Evolutionary conservation across 2,888 invertebrate genomes (phyloP).

Genomic region (Sipha maydis): DNA sequence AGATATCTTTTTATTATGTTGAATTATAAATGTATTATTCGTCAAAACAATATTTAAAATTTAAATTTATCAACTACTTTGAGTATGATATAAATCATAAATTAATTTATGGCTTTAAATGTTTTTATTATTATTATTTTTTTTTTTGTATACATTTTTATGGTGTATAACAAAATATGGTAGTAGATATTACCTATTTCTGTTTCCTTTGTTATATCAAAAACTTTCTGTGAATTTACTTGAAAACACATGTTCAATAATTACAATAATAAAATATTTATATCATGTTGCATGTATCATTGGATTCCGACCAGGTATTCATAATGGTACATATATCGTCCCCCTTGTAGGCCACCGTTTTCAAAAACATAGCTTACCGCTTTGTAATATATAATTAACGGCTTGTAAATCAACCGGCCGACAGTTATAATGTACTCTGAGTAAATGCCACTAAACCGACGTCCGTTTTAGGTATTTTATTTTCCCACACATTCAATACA

Average conservation of each 20-base stretch:
- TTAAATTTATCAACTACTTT: background rate
- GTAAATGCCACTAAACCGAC: slow-evolving; percentile 33
- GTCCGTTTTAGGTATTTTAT: slow-evolving; percentile 20
- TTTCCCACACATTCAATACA: slow-evolving; percentile 16
- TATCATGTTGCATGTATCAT: background rate
- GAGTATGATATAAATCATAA: background rate
- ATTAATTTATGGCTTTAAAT: background rate
- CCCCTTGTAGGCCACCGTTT: slow-evolving; percentile 36
- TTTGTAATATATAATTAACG: slow-evolving; percentile 43
- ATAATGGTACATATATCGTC: slow-evolving; percentile 18
- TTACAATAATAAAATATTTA: slow-evolving; percentile 14
- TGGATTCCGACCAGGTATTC: slow-evolving; percentile 32
- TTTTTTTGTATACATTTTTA: too few species aligned
- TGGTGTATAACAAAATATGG: background rate
- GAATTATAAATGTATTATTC: too few species aligned
- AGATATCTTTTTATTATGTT: background rate
- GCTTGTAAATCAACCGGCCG: slow-evolving; percentile 54
- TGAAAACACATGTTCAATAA: slow-evolving; percentile 46
- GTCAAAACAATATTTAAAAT: background rate
- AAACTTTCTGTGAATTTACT: slow-evolving; percentile 4
- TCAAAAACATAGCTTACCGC: slow-evolving; percentile 18
- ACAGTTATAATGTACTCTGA: slow-evolving; percentile 30
- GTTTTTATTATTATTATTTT: background rate
- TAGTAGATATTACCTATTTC: background rate
- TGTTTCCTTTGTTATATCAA: background rate